Conservation (phyloP, 2,888 invertebrate genomes). For the Lobophora halterata region DNA sequence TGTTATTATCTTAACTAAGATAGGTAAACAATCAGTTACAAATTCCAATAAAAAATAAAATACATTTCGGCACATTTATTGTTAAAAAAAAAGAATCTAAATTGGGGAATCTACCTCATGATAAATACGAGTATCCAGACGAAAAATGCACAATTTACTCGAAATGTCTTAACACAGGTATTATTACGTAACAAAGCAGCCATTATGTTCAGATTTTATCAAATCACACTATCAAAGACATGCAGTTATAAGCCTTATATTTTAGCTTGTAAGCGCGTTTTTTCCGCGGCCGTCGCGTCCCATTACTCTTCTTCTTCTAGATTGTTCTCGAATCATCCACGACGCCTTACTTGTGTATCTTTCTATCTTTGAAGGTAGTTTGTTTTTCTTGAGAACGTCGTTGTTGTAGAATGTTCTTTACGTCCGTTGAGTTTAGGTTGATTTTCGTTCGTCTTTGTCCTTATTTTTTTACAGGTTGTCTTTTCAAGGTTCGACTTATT, state of each 20-base stretch:
- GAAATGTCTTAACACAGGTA: too few species aligned
- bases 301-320: constrained; percentile 61
- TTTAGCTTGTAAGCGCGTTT: constrained; percentile 17
- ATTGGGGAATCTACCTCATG: too few species aligned
- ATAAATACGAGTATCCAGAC: too few species aligned
- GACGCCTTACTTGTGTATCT: constrained; percentile 79
- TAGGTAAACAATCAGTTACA: too few species aligned
- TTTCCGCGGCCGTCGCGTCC: constrained; percentile 17
- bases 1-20: too few species aligned
- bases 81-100: too few species aligned
- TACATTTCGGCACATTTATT: too few species aligned
- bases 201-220: constrained; percentile 5
- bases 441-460: constrained; percentile 38
- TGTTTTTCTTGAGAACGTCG: constrained; percentile 57
- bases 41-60: too few species aligned
- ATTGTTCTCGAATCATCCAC: constrained; percentile 68
- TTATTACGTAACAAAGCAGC: not conserved
- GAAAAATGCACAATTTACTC: too few species aligned
- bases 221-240: constrained; percentile 5
- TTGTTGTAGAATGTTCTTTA: constrained; percentile 57
- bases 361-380: constrained; percentile 74
- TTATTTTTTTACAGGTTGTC: constrained; percentile 39
- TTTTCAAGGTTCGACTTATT: constrained; percentile 33
- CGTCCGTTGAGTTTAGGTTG: constrained; percentile 60
- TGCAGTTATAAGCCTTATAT: constrained; percentile 14